Base-by-base conservation (phyloP, 2,888 invertebrate genomes). In the Omphaloscelis lunosa region DNA sequence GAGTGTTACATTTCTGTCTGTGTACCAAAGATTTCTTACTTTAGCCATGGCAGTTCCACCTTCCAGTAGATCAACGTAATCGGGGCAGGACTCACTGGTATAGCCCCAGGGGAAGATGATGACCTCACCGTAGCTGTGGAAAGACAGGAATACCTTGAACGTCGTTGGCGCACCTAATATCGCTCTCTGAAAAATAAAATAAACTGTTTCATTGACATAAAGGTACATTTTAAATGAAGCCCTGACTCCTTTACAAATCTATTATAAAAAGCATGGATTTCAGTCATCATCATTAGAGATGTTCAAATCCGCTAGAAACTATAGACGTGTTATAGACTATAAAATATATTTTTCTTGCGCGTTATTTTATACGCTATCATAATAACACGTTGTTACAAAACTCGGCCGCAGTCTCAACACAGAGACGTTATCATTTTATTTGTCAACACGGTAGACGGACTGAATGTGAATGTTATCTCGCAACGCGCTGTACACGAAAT, bases 101-200 rank as follows among this genome's bases (percentile, higher is more conserved):
- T 94, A 95, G 4, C 96, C 96, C 96, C 96, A 96, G 0, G 96
- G 96, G 80, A 96, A 96, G 79, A 96, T 95, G 20, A 96, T 93
- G 61, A 95, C 95, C 83, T 96, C 96, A 0, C 96, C 96, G 85
- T 96, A 96, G 86, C 96, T 96, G 86, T 96, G 96, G 74, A 95
- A 94, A 1, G 96, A 96, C 66, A 96, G 91, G 91, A 95, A 96
- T 82, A 94, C 95, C 86, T 95, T 95, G 92, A 96, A 96, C 20
- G 82, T 84, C 0, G 88, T 89, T 0, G 88, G 83, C 0, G 92
- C 85, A 0, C 91, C 83, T 34, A 89, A 34, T 67, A 96, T 94
- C 3, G 86, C 75, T 20, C 90, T 88, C 96, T 96, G 93, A 45
- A 90, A 80, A n/a, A 7, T 11, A 17, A 6, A 34, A 34, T 34